A percentile compares a stretch with the other conserved stretches of the same genome.
Conservation (phyloP, 2,888 invertebrate species). For the Macaria notata region DNA sequence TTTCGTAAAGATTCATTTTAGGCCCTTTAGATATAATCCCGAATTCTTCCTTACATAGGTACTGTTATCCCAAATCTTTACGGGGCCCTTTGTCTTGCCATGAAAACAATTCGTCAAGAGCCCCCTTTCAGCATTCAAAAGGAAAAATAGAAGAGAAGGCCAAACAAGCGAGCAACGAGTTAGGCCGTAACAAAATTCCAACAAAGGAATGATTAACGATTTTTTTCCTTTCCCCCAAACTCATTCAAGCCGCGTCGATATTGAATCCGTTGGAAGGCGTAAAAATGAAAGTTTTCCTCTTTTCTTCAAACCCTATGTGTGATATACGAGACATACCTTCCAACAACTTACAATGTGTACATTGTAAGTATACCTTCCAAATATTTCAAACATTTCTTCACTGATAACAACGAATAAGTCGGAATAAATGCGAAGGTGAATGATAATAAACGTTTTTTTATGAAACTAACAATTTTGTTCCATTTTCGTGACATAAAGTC, state of each 20-base stretch:
- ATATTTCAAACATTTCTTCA: too few relatives aligned
- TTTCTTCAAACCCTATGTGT: constrained; percentile 57
- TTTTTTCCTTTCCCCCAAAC: constrained; percentile 68
- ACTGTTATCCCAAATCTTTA: constrained; percentile 46
- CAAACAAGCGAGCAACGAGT: constrained; percentile 81
- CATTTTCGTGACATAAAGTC: constrained; percentile 10
- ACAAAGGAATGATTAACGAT: constrained; percentile 82
- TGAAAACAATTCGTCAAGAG: constrained; percentile 79
- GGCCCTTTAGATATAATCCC: constrained; percentile 33
- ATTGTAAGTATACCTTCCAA: too few relatives aligned
- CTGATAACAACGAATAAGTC: too few relatives aligned
- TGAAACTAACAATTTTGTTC: neutral
- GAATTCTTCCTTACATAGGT: constrained; percentile 41
- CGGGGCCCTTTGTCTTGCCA: constrained; percentile 59
- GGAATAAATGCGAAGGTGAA: too few relatives aligned
- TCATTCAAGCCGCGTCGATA: constrained; percentile 81
- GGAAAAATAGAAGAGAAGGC: constrained; percentile 75
- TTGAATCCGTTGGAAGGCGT: constrained; percentile 80
- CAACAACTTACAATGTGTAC: constrained; percentile 23
- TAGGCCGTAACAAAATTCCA: constrained; percentile 81
- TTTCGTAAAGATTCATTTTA: constrained; percentile 32
- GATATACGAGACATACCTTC: constrained; percentile 46
- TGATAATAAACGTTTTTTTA: too few relatives aligned
- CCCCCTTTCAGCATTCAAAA: constrained; percentile 71
- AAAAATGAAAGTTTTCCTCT: constrained; percentile 79